phyloP scores from a whole-genome alignment of 1,140 invertebrate genomes.

The Sesamia nonagrioides region DNA sequence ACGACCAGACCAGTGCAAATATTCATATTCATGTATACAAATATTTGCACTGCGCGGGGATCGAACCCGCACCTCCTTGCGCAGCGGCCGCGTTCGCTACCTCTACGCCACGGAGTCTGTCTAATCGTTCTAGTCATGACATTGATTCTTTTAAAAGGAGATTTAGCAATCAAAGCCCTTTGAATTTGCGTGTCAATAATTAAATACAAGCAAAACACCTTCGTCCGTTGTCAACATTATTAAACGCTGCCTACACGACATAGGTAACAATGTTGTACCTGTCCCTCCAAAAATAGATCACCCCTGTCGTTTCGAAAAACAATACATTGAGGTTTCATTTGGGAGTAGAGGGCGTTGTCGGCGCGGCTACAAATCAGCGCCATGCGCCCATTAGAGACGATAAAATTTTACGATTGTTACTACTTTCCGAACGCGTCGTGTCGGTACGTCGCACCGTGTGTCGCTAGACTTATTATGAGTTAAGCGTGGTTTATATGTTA shows the following conservation, averaged over 20 bases:
- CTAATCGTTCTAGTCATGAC: no score
- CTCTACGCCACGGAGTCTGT: no score
- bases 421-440: conserved; percentile 63
- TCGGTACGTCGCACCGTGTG: conserved; percentile 50
- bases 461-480: conserved; percentile 54
- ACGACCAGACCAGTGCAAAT: no score
- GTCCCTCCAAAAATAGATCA: conserved; percentile 34
- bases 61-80: no score
- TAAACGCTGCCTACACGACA: neutral
- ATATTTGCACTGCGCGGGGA: no score
- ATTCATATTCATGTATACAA: no score
- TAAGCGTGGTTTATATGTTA: conserved; percentile 32
- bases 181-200: neutral
- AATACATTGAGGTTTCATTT: conserved; percentile 47
- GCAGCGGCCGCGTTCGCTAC: no score
- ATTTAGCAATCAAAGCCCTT: no score
- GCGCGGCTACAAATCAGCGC: conserved; percentile 71
- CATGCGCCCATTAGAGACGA: conserved; percentile 74
- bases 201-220: neutral
- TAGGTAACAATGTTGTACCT: conserved; percentile 11
- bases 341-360: conserved; percentile 24
- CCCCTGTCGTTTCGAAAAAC: conserved; percentile 29
- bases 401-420: conserved; percentile 80
- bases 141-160: no score
- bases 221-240: neutral